Base-by-base conservation (phyloP, 2,888 invertebrate species). In the Sarcophaga caerulescens region DNA sequence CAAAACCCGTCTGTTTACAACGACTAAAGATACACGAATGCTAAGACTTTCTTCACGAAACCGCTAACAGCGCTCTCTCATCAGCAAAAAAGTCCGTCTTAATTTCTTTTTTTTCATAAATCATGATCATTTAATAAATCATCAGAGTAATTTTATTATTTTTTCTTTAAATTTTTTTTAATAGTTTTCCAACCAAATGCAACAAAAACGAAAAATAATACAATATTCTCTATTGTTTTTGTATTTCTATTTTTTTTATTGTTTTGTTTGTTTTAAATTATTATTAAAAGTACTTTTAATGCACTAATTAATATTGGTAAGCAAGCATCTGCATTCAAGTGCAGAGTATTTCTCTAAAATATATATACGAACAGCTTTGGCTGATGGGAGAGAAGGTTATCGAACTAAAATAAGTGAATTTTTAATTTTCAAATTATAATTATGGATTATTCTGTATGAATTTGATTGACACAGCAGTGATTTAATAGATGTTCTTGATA, bases 291-390 rank as follows among this genome's bases (percentile, higher is more conserved):
- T 84, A 79, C 88, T 91, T 35, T 35, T 90, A 91, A 91, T 91
- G 91, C 91, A 91, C 91, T 91, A 90, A 91, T 91, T 91, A 89
- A 85, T 90, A 88, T 85, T 88, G 69, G 71, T 63, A 88, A 73
- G 90, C 91, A 91, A 91, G 90, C 89, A 90, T 89, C 17, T 91
- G 90, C 90, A 90, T 89, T 52, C 14, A 52, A 52, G 89, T 89
- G 89, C 87, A 85, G 85, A 85, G 82, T 85, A 85, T 80, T 83
- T 79, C 81, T 73, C 73, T 74, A 63, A 81, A 81, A 35, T 17
- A 25, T 14, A 35, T 17, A 60, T 57, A 68, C 57, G 17, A 45
- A 66, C 12, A 21, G 19, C 25, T 63, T 74, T 74, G 44, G 45
- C 12, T 35, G 57, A 11, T n/a, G n/a, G 44, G 79, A 62, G 79